Conservation (phyloP, 2,113 vertebrate species). For the Apteryx owenii region DNA sequence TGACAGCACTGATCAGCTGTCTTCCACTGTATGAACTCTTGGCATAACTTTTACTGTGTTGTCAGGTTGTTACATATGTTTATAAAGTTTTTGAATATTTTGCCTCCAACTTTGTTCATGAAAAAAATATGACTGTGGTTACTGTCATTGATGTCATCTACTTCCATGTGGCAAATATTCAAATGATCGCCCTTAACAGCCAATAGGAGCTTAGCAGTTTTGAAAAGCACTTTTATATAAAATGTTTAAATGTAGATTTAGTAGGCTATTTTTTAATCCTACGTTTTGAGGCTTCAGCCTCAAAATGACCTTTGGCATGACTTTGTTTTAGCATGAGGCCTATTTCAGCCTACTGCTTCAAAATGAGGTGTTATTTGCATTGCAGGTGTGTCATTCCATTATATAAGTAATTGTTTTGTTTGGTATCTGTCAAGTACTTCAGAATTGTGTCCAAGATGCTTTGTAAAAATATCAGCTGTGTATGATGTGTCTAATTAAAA, state of each 20-base stretch:
- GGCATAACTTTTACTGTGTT: background rate
- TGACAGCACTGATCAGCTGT: background rate
- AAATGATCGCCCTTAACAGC: slow-evolving; percentile 24
- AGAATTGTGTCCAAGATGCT: background rate
- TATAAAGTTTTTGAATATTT: slow-evolving; percentile 1
- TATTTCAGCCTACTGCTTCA: slow-evolving; percentile 12
- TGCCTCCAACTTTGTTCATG: background rate
- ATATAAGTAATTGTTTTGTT: background rate
- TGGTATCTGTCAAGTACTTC: background rate
- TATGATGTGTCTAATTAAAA: background rate
- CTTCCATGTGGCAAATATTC: background rate
- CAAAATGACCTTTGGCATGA: slow-evolving; percentile 36
- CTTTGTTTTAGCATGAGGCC: background rate
- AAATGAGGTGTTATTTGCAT: background rate
- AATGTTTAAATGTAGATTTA: slow-evolving; percentile 56
- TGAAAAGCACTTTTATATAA: slow-evolving; percentile 52
- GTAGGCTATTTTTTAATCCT: slow-evolving; percentile 53
- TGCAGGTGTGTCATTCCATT: background rate
- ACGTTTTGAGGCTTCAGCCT: slow-evolving; percentile 19
- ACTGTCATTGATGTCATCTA: background rate
- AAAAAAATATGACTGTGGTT: slow-evolving; percentile 21
- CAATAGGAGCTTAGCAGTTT: slow-evolving; percentile 39
- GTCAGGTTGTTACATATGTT: background rate
- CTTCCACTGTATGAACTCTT: background rate
- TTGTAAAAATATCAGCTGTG: background rate